Conservation (phyloP, 2,797 vertebrate genomes). For the Lacerta viridis region DNA sequence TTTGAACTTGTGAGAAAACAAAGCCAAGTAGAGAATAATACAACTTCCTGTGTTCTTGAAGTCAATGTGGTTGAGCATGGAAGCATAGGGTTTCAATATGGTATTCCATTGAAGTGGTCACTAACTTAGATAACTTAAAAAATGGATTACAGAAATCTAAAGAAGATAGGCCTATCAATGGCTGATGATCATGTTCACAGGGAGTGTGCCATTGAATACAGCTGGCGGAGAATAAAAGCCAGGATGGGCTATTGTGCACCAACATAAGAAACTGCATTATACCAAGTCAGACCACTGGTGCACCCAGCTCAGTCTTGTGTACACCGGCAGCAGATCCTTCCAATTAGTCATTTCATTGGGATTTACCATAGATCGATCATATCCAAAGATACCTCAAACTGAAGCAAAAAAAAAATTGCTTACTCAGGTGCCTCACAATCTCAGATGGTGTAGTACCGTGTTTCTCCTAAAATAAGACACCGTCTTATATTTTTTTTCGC, state of each 20-base stretch:
- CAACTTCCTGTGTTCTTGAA: background rate
- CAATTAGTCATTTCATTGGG: background rate
- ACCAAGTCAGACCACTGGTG: too few species aligned
- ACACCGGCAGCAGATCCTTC: background rate
- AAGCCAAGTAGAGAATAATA: background rate
- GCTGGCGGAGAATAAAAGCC: background rate
- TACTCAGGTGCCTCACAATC: background rate
- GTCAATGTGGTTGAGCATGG: background rate
- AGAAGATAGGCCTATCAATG: background rate
- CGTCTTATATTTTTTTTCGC: too few species aligned
- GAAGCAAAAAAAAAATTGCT: constrained; percentile 21
- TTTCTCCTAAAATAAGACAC: too few species aligned
- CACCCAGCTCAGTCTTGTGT: background rate
- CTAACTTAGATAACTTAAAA: background rate
- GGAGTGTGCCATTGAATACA: background rate
- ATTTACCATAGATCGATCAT: background rate
- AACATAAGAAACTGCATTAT: too few species aligned
- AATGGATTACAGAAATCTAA: background rate
- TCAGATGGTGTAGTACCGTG: background rate
- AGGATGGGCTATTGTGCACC: background rate
- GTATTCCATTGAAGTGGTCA: background rate
- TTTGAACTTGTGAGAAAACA: background rate
- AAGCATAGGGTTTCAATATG: background rate
- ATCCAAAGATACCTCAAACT: constrained; percentile 4
- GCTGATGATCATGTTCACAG: background rate